Evolutionary conservation across 2,113 vertebrate species (phyloP), one percentile per base, ranked within the genome.

Genomic region (Emydocephalus ijimae): DNA sequence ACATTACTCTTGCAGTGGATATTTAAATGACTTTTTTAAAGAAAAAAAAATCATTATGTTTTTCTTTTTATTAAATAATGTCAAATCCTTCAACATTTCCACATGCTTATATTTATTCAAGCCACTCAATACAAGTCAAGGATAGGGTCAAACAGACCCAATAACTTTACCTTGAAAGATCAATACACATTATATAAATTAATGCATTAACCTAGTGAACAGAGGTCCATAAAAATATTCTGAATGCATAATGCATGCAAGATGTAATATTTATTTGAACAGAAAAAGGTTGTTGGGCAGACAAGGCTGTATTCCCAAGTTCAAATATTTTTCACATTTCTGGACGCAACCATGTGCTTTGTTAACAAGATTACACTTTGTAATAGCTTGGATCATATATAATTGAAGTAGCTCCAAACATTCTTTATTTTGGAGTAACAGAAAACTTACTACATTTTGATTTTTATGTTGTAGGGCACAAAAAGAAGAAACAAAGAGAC

Each of bases 121-220:
- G 52, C 1, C 54, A 24, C 88, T 95, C 88, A 43, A 0, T 59
- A 69, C 21, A 87, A 94, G 50, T 92, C 86, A 94, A 87, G 94
- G 89, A 92, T 11, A 92, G 94, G 91, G 85, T 90, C 8, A 88
- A 4, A 24, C 7, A 54, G 8, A 55, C 61, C 89, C 85, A 57
- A 92, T 94, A 91, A 92, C 18, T 90, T 94, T 90, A 91, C 23
- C 61, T 86, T 89, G 56, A 90, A 39, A 2, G 59, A 48, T 93
- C 43, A 91, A 29, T 94, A 94, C 69, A 93, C 87, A 3, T 10
- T 39, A 90, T 90, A 94, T 94, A 93, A 92, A 48, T 81, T 89
- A 74, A 94, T 59, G 34, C 55, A 61, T 59, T 95, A 90, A 92
- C 92, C 85, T 92, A 45, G 86, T 90, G 54, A 50, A 92, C 85